Base-by-base conservation (phyloP, 2,113 vertebrate species). In the Cinclus mexicanus region DNA sequence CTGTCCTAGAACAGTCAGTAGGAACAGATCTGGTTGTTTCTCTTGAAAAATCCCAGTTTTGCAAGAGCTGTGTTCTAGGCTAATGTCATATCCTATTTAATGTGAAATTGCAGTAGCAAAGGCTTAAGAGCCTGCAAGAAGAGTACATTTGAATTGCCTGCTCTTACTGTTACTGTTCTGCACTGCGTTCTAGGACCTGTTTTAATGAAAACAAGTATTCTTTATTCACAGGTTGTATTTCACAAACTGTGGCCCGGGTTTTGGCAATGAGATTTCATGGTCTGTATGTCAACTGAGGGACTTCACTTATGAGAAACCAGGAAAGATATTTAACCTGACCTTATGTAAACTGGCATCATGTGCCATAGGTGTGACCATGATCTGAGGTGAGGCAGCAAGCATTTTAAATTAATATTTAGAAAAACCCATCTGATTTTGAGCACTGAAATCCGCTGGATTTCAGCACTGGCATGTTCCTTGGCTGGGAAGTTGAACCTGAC, bases 201-300 rank as follows among this genome's bases (percentile, higher is more conserved):
- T 78, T n/a, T 29, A 82, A 65, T 53, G 74, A 75, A 87, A 61
- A 49, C 50, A 81, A 78, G 25, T 64, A 7, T 75, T 81, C 50
- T 89, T 59, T 84, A 35, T 91, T 95, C 60, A 47, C 53, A 50
- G 74, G 33, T 94, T 29, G 41, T 33, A 29, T 91, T 96, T 91
- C 63, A 42, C 1, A 5, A 79, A 7, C 67, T 87, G 84, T n/a
- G 64, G 41, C 50, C 87, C 87, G 84, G 16, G 8, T 86, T 90
- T 92, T 92, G 91, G 44, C 75, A 85, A 2, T 18, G 75, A 65
- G 24, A 50, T 83, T 87, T 95, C 57, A 52, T 61, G 71, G 55
- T 72, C 41, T 69, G 17, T 71, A 25, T 53, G 57, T 65, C 49
- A 41, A 57, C 49, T 67, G 29, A 94, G 81, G 81, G 39, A 60